Evolutionary conservation across 2,113 vertebrate genomes (phyloP).

Genomic region (Rhinolophus sinicus): DNA sequence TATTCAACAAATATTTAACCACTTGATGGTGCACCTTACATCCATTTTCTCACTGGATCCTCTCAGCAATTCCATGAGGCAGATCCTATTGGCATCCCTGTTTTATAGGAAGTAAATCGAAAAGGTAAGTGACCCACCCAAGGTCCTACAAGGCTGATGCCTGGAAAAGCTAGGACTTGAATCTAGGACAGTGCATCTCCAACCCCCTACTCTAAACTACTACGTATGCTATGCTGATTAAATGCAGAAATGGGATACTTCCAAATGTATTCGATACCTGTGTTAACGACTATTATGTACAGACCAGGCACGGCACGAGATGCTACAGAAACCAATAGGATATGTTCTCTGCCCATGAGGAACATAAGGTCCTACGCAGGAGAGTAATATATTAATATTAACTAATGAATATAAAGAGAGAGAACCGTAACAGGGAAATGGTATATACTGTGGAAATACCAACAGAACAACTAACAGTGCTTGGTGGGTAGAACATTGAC

Average conservation of each 20-base stretch:
- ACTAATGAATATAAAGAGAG: background rate
- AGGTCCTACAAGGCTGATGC: background rate
- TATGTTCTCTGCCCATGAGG: background rate
- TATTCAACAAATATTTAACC: background rate
- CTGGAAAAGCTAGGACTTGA: background rate
- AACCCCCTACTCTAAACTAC: background rate
- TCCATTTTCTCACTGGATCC: background rate
- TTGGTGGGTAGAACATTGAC: background rate
- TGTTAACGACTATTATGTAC: background rate
- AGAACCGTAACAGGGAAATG: background rate
- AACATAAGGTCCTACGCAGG: background rate
- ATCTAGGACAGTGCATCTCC: background rate
- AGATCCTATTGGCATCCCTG: background rate
- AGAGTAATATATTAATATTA: background rate
- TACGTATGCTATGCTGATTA: background rate
- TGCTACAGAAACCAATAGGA: background rate
- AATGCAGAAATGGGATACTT: background rate
- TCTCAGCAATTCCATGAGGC: background rate
- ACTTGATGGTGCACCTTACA: background rate
- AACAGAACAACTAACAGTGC: background rate
- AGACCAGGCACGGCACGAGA: background rate
- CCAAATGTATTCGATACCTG: background rate
- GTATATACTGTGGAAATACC: background rate
- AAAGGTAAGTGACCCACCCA: background rate
- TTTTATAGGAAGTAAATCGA: background rate